These are phyloP conservation scores for Sarcophaga peregrina DNA, from an alignment of 1,140 invertebrate species.

Conservation along the genomic window DNA sequence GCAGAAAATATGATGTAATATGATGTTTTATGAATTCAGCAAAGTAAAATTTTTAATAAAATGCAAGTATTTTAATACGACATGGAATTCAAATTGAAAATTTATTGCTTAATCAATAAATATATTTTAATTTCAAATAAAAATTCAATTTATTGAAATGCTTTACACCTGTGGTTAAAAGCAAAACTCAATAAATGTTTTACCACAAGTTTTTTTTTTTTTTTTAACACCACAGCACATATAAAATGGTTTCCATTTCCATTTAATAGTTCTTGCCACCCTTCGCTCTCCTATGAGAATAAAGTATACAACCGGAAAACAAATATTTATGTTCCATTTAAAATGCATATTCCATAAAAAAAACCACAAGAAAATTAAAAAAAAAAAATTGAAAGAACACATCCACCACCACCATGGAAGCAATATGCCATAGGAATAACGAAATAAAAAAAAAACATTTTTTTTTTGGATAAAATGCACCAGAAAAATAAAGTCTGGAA, in stretches of 20 bases:
- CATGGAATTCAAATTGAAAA: too few relatives aligned
- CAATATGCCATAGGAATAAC: neutral
- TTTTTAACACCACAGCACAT: neutral
- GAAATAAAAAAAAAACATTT: neutral
- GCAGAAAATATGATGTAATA: too few relatives aligned
- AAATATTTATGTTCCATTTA: conserved; percentile 11
- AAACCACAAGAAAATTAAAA: neutral
- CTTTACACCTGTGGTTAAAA: neutral
- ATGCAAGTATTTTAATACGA: too few relatives aligned
- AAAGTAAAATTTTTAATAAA: too few relatives aligned
- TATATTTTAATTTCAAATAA: too few relatives aligned
- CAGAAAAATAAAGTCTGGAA: too few relatives aligned
- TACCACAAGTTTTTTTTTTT: neutral
- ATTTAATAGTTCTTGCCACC: too few relatives aligned
- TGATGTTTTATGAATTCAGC: too few relatives aligned
- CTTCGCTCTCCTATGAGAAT: too few relatives aligned
- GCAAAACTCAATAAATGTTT: neutral
- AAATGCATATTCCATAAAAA: neutral
- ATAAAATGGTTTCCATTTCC: too few relatives aligned
- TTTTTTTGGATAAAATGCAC: neutral
- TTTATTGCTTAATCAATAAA: too few relatives aligned
- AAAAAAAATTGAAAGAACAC: neutral
- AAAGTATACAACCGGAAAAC: neutral
- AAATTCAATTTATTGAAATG: too few relatives aligned
- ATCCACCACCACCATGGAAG: neutral